Evolutionary conservation across 2,888 invertebrate genomes (phyloP).

Genomic region (Cheilosia urbana): DNA sequence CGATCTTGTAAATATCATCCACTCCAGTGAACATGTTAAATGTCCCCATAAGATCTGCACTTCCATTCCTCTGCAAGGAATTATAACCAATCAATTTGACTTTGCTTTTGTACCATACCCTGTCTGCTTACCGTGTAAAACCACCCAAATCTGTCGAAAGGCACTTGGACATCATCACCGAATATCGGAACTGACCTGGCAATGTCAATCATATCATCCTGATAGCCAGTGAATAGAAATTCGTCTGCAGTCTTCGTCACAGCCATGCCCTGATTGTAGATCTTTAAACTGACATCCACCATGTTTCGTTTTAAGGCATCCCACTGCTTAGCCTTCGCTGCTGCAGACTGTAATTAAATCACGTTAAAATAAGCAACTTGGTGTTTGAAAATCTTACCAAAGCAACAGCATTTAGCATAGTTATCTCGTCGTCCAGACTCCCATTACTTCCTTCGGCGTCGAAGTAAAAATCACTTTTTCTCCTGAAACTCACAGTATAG

Average conservation of each 20-base stretch:
- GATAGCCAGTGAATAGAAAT: slow-evolving; percentile 92
- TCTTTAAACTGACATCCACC: slow-evolving; percentile 86
- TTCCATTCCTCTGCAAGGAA: slow-evolving; percentile 89
- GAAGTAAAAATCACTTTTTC: slow-evolving; percentile 88
- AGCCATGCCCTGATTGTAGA: slow-evolving; percentile 85
- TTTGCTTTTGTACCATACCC: background rate
- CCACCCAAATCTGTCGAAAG: slow-evolving; percentile 93
- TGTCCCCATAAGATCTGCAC: slow-evolving; percentile 89
- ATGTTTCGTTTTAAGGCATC: slow-evolving; percentile 85
- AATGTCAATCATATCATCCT: slow-evolving; percentile 89
- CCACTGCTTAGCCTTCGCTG: slow-evolving; percentile 85
- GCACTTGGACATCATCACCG: slow-evolving; percentile 85
- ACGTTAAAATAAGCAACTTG: slow-evolving; percentile 17
- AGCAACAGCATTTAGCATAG: slow-evolving; percentile 90
- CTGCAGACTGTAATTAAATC: slow-evolving; percentile 83
- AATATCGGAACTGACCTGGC: slow-evolving; percentile 86
- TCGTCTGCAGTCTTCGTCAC: slow-evolving; percentile 88
- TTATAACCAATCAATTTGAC: slow-evolving; percentile 76
- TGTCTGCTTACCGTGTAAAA: slow-evolving; percentile 87
- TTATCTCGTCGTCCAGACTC: slow-evolving; percentile 88
- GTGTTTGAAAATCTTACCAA: slow-evolving; percentile 86
- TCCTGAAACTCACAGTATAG: slow-evolving; percentile 89
- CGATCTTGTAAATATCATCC: slow-evolving; percentile 86
- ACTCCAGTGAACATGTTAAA: slow-evolving; percentile 91
- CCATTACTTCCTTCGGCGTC: slow-evolving; percentile 88